Evolutionary conservation across 2,113 vertebrate genomes (phyloP).

Genomic region (Chionis minor): DNA sequence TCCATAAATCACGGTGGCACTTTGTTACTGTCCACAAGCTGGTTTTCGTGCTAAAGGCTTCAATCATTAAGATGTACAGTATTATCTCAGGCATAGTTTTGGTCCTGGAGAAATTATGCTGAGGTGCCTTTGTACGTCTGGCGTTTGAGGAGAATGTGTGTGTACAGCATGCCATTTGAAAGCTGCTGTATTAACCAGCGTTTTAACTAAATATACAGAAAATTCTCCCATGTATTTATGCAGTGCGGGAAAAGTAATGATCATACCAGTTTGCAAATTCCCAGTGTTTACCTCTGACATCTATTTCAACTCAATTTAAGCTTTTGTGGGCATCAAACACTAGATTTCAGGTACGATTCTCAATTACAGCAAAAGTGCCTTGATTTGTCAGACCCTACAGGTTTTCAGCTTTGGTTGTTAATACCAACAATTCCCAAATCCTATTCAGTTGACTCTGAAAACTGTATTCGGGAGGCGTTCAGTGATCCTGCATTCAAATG

Average conservation of each 20-base stretch:
- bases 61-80: background rate
- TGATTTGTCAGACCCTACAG: background rate
- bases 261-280: background rate
- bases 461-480: background rate
- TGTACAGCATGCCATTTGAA: background rate
- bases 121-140: background rate
- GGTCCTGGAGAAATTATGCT: background rate
- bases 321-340: background rate
- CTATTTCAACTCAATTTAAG: background rate
- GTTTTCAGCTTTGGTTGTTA: background rate
- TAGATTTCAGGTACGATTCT: constrained; percentile 6
- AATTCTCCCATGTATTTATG: background rate
- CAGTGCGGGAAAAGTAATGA: background rate
- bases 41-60: background rate
- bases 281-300: background rate
- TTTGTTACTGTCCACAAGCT: background rate
- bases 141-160: background rate
- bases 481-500: constrained; percentile 58
- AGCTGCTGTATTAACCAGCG: background rate
- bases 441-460: constrained; percentile 2
- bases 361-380: background rate
- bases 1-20: background rate
- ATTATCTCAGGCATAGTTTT: background rate
- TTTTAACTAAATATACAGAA: background rate
- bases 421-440: constrained; percentile 10